Evolutionary conservation across 2,113 vertebrate species (phyloP), one percentile per base, ranked within the genome.

Genomic region (Dicerorhinus sumatrensis): DNA sequence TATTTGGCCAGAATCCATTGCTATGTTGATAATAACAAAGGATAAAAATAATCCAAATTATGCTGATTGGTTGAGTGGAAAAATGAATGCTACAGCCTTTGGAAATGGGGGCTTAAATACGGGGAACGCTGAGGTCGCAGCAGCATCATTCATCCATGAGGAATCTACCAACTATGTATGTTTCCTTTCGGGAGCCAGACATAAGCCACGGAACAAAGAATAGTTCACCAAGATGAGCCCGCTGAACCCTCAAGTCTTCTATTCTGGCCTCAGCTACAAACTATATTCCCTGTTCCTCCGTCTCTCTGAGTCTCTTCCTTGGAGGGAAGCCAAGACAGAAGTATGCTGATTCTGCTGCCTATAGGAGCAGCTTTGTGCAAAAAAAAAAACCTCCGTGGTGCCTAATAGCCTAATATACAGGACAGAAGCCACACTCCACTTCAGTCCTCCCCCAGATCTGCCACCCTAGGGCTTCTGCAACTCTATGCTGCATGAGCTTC

Each of bases 31-130:
- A 80, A 85, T 31, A 70, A 46, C 56, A 33, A 48, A 20, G 63
- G 86, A 70, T 69, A 69, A 86, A 95, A 77, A 94, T 36, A 51
- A 48, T n/a, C 83, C 42, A 79, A 36, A 58, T 63, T 33, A 10
- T 5, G 42, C 63, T n/a, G 80, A 51, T 36, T 51, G 42, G 17
- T 10, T 73, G 10, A 56, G 33, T 23, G 8, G 79, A 42, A 76
- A 76, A 73, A 39, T 17, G 2, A 91, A 46, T 6, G 4, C n/a
- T 65, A 21, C 11, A 33, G 73, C 25, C 33, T 60, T 67, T 42
- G 46, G 70, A 80, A 75, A 51, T 0, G 1, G 23, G n/a, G 77
- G 2, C 21, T 46, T 54, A 77, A 51, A 25, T 23, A 8, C 0
- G 1, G 56, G 16, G 51, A 14, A 29, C 2, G 51, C 92, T n/a